phyloP scores from a whole-genome alignment of 1,140 invertebrate genomes.

The Euschistus heros region DNA sequence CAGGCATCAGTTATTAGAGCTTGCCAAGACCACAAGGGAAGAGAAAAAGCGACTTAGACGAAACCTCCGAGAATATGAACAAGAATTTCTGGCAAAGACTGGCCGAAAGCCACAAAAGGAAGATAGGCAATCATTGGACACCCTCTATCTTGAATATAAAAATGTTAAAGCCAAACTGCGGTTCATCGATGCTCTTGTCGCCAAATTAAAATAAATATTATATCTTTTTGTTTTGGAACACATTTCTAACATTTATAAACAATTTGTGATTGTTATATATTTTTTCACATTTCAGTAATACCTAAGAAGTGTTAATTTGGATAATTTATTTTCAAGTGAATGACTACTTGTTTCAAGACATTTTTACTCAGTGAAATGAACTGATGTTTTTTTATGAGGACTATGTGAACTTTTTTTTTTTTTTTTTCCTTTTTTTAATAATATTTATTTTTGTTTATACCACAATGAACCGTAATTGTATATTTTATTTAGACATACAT shows the following conservation, averaged over 20 bases:
- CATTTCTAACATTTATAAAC: too few relatives aligned
- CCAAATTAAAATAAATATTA: constrained; percentile 42
- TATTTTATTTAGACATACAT: too few relatives aligned
- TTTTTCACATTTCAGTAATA: too few relatives aligned
- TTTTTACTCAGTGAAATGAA: too few relatives aligned
- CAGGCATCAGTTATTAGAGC: constrained; percentile 60
- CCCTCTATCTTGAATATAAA: constrained; percentile 76
- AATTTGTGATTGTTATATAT: too few relatives aligned
- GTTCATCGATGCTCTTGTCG: constrained; percentile 74
- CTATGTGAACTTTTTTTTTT: background rate
- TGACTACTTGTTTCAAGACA: too few relatives aligned
- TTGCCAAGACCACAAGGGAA: constrained; percentile 55
- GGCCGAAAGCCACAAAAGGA: constrained; percentile 75
- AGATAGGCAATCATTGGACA: constrained; percentile 62
- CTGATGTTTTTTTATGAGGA: too few relatives aligned
- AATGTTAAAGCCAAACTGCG: constrained; percentile 76
- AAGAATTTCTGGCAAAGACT: constrained; percentile 64
- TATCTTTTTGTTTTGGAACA: too few relatives aligned
- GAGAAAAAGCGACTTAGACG: constrained; percentile 65
- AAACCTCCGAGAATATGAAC: constrained; percentile 71
- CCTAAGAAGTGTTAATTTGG: too few relatives aligned
- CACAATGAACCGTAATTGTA: too few relatives aligned
- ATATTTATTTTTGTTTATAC: too few relatives aligned
- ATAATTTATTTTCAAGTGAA: too few relatives aligned
- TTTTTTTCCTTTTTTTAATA: constrained; percentile 37